Evolutionary conservation across 2,113 vertebrate genomes (phyloP), one percentile per base, ranked within the genome.

Genomic region (Aptenodytes patagonicus): DNA sequence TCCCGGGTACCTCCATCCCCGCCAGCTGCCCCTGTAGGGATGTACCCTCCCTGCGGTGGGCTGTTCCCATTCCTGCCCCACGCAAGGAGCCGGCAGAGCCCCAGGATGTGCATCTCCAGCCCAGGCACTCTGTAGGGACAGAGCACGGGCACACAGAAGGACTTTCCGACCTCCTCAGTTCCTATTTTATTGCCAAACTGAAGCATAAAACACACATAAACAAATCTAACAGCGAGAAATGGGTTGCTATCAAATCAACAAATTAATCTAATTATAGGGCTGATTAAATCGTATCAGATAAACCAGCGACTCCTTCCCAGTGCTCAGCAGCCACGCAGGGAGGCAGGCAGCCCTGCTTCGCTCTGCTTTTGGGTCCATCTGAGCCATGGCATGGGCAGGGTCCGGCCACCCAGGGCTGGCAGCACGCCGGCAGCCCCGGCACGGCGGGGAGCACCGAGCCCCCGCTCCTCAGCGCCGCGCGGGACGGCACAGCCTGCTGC

Each of bases 191-290:
- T 89, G 89, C 94, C 80, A 64, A 93, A 86, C 85, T 22, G 44
- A 71, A 57, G 83, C 77, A 51, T 95, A 87, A 97, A 96, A 92
- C 80, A 95, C 93, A 96, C 77, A 96, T 76, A 97, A 96, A 97
- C 94, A 92, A 93, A 97, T 71, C 95, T 87, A 95, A 92, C 17
- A 4, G 92, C 31, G 29, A 96, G 94, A 90, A 96, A 91, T 77
- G 87, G 95, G 83, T 84, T 95, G 90, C 94, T 96, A 95, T 93
- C 94, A 95, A 97, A 97, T 84, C 95, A 96, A 95, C 94, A 97
- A 94, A 96, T 97, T 97, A 96, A 96, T 97, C 94, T 97, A 97
- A 97, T 97, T 96, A 97, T 87, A 93, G 91, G 97, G 95, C 94
- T 96, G 96, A 97, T 97, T 95, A 96, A 96, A 91, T 90, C 83